Evolutionary conservation across 1,140 invertebrate genomes (phyloP).

Genomic region (Trichoplusia ni): DNA sequence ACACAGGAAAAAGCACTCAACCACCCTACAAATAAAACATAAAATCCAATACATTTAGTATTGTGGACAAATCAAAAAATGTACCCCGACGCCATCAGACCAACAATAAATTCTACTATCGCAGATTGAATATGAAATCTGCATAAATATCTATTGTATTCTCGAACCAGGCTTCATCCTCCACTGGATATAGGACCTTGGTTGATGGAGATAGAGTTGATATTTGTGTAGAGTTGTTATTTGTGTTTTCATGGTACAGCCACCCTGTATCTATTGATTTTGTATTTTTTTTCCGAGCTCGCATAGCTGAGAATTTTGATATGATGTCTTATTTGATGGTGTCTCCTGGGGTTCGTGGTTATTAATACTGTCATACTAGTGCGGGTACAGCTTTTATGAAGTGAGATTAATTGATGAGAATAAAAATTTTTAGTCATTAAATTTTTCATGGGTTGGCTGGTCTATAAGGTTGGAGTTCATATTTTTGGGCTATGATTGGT

Average conservation of each 20-base stretch:
- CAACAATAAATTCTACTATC: conserved; percentile 53
- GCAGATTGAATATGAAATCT: conserved; percentile 59
- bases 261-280: conserved; percentile 32
- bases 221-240: conserved; percentile 8
- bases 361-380: too few relatives aligned
- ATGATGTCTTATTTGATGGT: conserved; percentile 8
- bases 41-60: neutral
- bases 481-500: too few relatives aligned
- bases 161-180: neutral
- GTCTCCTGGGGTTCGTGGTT: neutral
- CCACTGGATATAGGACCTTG: conserved; percentile 21
- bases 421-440: too few relatives aligned
- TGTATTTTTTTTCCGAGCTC: conserved; percentile 25
- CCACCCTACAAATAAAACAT: neutral
- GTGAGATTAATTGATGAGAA: too few relatives aligned
- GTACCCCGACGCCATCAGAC: neutral
- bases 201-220: conserved; percentile 11
- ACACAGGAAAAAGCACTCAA: neutral
- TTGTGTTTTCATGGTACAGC: neutral
- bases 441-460: too few relatives aligned
- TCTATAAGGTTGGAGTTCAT: too few relatives aligned
- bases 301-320: conserved; percentile 1
- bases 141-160: conserved; percentile 37
- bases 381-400: too few relatives aligned
- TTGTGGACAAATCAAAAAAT: conserved; percentile 4